Evolutionary conservation across 2,888 invertebrate species (phyloP), one percentile per base, ranked within the genome.

Genomic region (Hypsopygia costalis): DNA sequence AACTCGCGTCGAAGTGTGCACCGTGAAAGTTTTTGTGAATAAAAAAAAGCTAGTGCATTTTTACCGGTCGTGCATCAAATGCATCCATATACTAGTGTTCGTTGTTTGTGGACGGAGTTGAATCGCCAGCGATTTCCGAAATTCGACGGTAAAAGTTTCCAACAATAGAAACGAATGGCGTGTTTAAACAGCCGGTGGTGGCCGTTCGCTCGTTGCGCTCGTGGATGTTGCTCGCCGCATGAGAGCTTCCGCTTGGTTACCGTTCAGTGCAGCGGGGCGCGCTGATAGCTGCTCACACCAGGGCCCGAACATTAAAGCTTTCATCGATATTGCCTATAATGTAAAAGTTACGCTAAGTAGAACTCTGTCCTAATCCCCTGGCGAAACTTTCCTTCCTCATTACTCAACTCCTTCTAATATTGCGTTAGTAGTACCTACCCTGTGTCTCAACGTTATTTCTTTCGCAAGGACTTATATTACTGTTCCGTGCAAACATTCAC

Each of bases 21-120:
- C 70, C 76, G 83, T 86, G 85, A 81, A 83, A 85, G 79, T 88
- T 86, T 74, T 86, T 74, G 86, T 87, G 86, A 74, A 62, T 68
- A 38, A 45, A 62, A 45, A 62, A 62, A 74, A 69, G 64, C 62
- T 76, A 72, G 83, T 85, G 82, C 60, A 65, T 62, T 72, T 63
- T 60, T 48, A 52, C 58, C 52, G 42, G 59, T 62, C 61, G 70
- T 73, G 70, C 50, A 58, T 64, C 58, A 52, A 51, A 53, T 47
- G 41, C 43, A 50, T 55, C 54, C 40, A 51, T 61, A 58, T 61
- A 31, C 31, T 39, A 50, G 75, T 79, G 78, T 53, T 71, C 59
- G 59, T 64, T 64, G 61, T 70, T 67, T 64, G 72, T 79, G 80
- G 58, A 66, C 62, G 69, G 60, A 69, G 69, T 69, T 58, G 51